phyloP scores from a whole-genome alignment of 2,888 invertebrate genomes.

The Brachypalpus laphriformis region DNA sequence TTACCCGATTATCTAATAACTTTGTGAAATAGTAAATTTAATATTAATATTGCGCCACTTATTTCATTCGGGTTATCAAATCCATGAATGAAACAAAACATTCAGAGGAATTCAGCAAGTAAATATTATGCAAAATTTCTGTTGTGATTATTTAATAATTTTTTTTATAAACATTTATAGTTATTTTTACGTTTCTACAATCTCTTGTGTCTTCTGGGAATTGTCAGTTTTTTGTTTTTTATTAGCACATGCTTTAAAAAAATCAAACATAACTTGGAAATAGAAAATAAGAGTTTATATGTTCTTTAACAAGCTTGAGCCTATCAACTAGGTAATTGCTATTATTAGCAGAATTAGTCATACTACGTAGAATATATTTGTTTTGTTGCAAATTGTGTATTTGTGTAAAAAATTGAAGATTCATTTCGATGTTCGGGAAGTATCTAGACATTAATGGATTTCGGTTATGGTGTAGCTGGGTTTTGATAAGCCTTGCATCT shows the following conservation, averaged over 20 bases:
- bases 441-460: not conserved
- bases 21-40: not conserved
- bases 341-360: not conserved
- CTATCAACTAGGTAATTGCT: not conserved
- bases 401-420: too few species aligned
- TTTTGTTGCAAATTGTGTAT: too few species aligned
- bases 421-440: not conserved
- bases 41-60: not conserved
- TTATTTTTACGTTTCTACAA: too few species aligned
- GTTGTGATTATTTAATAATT: too few species aligned
- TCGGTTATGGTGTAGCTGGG: not conserved
- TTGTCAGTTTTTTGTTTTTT: too few species aligned
- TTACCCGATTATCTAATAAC: not conserved
- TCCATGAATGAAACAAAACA: too few species aligned
- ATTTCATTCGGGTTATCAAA: not conserved
- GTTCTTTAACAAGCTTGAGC: not conserved
- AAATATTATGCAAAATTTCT: too few species aligned
- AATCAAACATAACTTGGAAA: not conserved
- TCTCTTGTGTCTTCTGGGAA: too few species aligned
- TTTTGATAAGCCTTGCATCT: not conserved
- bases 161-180: too few species aligned
- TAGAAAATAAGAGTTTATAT: not conserved
- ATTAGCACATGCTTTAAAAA: too few species aligned
- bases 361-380: not conserved
- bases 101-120: too few species aligned